Evolutionary conservation across 2,113 vertebrate species (phyloP), one percentile per base, ranked within the genome.

Genomic region (Channa maculata): DNA sequence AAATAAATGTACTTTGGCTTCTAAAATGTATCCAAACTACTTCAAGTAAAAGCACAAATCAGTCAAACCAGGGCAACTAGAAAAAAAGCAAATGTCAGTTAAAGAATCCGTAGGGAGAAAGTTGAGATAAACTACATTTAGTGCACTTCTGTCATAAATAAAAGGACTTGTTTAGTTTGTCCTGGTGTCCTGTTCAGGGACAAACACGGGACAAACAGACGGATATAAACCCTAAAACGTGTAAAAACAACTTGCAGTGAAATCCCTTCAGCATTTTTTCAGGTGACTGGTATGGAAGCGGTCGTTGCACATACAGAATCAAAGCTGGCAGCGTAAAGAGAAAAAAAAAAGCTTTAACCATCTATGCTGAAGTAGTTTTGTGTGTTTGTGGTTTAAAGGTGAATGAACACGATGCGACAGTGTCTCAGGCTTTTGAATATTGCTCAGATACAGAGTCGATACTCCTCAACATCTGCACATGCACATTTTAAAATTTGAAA

Each of bases 81-180:
- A 3, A 5, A 39, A 15, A 46, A 50, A 11, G 39, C 6, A 41
- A 41, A 41, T 41, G 39, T 41, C 39, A 41, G 39, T 41, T 41
- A 0, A 3, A 44, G 3, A 48, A 14, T n/a, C 9, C 44, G 48
- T 34, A 66, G 59, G 45, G 15, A 36, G 37, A 14, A 49, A 62
- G 49, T 33, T 0, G 37, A 1, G 9, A 8, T 62, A n/a, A 50
- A 71, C 63, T 34, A 38, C 54, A 54, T 64, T 84, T 88, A 91
- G 86, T 90, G 86, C 88, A 91, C 86, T 87, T 87, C 52, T 70
- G 80, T 84, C 80, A 87, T 86, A 86, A 88, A 86, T 89, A 77
- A 86, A 84, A 66, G 45, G 69, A 71, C 33, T n/a, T 69, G 49
- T 54, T 57, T 38, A 37, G 5, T 34, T 24, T 0, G 33, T 58